Conservation (phyloP, 2,113 vertebrate species). For the Sapayoa aenigma region DNA sequence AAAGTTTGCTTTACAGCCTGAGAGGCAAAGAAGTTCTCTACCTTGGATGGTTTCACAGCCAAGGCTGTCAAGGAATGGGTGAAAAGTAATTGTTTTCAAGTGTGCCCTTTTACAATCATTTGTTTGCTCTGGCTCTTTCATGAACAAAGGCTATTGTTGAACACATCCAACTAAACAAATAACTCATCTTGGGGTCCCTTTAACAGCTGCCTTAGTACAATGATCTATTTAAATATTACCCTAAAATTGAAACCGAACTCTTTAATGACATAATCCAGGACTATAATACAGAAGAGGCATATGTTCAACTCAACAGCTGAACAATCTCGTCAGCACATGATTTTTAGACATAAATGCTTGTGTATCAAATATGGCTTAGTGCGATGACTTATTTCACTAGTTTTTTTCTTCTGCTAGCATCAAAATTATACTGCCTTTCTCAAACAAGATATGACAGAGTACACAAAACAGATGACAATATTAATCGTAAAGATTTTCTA, state of each 20-base stretch:
- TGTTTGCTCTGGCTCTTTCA: constrained; percentile 86
- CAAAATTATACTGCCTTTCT: constrained; percentile 1
- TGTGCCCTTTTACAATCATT: constrained; percentile 86
- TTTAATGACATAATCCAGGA: constrained; percentile 81
- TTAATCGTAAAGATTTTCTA: background rate
- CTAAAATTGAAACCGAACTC: constrained; percentile 84
- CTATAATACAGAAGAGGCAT: constrained; percentile 68
- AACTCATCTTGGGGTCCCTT: constrained; percentile 82
- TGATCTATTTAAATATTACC: constrained; percentile 84
- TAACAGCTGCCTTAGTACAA: constrained; percentile 85
- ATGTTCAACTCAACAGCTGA: constrained; percentile 77
- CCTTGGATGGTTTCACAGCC: constrained; percentile 79
- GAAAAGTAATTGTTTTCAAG: constrained; percentile 86
- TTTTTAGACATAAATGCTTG: constrained; percentile 70
- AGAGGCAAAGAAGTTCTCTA: constrained; percentile 62
- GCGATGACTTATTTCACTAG: constrained; percentile 18
- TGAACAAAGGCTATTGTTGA: constrained; percentile 85
- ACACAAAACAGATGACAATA: background rate
- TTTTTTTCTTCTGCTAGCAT: constrained; percentile 8
- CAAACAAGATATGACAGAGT: background rate
- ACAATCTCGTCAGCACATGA: constrained; percentile 69
- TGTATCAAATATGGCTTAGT: constrained; percentile 38
- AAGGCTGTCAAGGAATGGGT: constrained; percentile 82
- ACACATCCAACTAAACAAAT: constrained; percentile 85
- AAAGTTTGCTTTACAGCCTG: constrained; percentile 54